A percentile compares a stretch with the other conserved stretches of the same genome.
Conservation (phyloP, 1,140 invertebrate genomes). For the Drosophila pandora region DNA sequence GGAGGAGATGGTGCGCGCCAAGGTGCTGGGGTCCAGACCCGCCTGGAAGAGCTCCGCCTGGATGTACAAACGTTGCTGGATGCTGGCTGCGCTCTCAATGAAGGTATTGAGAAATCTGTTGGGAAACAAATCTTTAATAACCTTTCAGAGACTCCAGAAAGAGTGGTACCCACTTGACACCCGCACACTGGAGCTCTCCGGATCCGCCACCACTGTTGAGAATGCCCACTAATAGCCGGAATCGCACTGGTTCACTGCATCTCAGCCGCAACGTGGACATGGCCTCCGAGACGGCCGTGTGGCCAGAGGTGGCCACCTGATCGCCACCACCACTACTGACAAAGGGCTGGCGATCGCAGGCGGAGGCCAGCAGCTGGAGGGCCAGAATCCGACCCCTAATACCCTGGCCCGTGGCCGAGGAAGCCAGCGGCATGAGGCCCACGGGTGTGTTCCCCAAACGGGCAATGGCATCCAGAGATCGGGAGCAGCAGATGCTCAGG, state of each 20-base stretch:
- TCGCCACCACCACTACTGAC: constrained; percentile 72
- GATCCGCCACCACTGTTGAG: constrained; percentile 88
- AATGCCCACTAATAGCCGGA: constrained; percentile 95
- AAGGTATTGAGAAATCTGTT: constrained; percentile 91
- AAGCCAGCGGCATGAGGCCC: constrained; percentile 93
- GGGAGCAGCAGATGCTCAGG: constrained; percentile 90
- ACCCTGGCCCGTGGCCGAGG: constrained; percentile 86
- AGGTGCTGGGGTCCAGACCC: constrained; percentile 89
- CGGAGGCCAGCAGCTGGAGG: constrained; percentile 89
- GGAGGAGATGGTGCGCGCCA: constrained; percentile 86
- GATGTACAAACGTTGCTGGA: constrained; percentile 92
- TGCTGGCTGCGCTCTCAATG: constrained; percentile 88
- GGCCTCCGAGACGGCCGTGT: constrained; percentile 93
- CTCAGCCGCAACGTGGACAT: constrained; percentile 93
- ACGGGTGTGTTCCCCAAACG: constrained; percentile 90
- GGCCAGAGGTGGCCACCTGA: constrained; percentile 85
- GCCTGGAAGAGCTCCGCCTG: constrained; percentile 95
- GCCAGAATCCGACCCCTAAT: constrained; percentile 78
- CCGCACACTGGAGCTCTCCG: constrained; percentile 91
- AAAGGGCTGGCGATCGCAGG: constrained; percentile 88
- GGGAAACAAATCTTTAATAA: neutral
- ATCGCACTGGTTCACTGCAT: constrained; percentile 95
- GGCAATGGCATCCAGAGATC: constrained; percentile 90
- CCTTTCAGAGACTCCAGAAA: fast-evolving
- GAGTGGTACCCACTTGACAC: constrained; percentile 85